Conservation (phyloP, 1,140 invertebrate species). For the Vanessa atalanta region DNA sequence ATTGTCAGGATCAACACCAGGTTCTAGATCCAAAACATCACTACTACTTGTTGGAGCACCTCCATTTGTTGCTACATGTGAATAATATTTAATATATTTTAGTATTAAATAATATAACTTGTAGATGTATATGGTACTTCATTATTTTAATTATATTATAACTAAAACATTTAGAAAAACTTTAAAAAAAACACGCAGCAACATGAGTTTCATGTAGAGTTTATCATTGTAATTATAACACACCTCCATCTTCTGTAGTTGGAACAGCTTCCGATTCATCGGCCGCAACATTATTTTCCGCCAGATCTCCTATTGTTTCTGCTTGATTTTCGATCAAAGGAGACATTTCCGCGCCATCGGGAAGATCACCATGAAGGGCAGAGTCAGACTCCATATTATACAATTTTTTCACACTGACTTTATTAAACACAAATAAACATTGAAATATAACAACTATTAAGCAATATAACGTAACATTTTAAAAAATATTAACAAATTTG, state of each 20-base stretch:
- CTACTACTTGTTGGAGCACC: constrained; percentile 73
- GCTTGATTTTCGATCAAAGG: constrained; percentile 68
- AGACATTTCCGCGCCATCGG: constrained; percentile 77
- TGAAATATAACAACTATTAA: constrained; percentile 57
- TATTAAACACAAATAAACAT: constrained; percentile 60
- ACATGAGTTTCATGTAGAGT: background rate
- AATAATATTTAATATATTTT: background rate
- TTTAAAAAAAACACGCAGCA: background rate
- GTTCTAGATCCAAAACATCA: constrained; percentile 66
- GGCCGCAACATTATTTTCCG: constrained; percentile 64
- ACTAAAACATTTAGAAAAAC: background rate
- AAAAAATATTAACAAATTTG: constrained; percentile 52
- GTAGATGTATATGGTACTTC: background rate
- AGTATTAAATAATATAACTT: background rate
- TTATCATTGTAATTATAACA: constrained; percentile 23
- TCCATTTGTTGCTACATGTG: constrained; percentile 60
- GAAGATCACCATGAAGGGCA: constrained; percentile 65
- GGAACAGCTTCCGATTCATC: constrained; percentile 60
- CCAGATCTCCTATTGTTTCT: constrained; percentile 64
- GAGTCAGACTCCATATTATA: constrained; percentile 73
- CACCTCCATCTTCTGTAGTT: constrained; percentile 63
- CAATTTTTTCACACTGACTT: constrained; percentile 34
- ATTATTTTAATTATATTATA: background rate
- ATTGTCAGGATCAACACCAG: constrained; percentile 49
- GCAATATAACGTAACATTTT: constrained; percentile 55